Evolutionary conservation across 1,140 invertebrate genomes (phyloP).

Genomic region (Pentalonia nigronervosa): DNA sequence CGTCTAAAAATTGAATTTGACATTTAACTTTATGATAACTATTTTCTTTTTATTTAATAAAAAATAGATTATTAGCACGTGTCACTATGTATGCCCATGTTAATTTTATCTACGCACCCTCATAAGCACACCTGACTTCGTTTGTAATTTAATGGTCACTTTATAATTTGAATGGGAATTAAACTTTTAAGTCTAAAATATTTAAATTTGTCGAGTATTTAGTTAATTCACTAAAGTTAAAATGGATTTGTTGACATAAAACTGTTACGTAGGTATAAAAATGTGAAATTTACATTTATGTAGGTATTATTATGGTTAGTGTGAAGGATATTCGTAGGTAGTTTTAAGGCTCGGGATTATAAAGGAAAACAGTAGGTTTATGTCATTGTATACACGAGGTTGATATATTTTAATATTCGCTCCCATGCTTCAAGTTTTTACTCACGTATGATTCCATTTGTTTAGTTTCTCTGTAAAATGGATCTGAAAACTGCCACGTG

Average conservation of each 20-base stretch:
- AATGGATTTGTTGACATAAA: not conserved
- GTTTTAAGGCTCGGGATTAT: not conserved
- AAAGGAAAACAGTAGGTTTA: not conserved
- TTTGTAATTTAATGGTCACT: not conserved
- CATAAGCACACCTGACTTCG: not conserved
- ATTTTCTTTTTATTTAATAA: too few species aligned
- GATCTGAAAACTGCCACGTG: constrained; percentile 96
- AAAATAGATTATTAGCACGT: not conserved
- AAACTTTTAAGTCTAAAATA: constrained; percentile 10
- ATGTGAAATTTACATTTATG: not conserved
- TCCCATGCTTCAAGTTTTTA: constrained; percentile 60
- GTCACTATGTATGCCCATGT: not conserved
- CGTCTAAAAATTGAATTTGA: not conserved
- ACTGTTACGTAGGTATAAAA: not conserved
- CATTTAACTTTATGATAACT: not conserved
- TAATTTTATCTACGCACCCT: not conserved
- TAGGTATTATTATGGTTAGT: not conserved
- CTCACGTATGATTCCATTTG: constrained; percentile 87
- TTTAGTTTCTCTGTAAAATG: constrained; percentile 91
- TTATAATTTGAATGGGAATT: not conserved
- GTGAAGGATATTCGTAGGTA: not conserved
- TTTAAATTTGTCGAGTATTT: not conserved
- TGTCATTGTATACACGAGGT: not conserved
- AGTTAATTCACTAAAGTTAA: not conserved
- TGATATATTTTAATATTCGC: not conserved